These are phyloP conservation scores for Diplolepis rosae DNA, from an alignment of 2,888 invertebrate genomes.

Conservation along the genomic window DNA sequence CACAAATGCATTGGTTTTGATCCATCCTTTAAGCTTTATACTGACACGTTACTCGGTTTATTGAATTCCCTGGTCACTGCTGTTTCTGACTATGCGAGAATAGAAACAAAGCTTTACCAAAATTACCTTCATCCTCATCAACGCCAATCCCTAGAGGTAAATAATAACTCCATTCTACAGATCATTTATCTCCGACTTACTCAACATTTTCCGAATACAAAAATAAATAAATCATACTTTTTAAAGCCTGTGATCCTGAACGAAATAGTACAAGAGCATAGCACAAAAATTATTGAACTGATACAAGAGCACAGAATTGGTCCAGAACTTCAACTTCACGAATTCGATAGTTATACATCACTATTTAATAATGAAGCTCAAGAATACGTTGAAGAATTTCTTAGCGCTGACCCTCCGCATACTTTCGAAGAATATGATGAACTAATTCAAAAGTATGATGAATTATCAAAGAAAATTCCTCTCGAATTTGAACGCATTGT, in stretches of 20 bases:
- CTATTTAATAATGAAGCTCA: slow-evolving; percentile 82
- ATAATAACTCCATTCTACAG: slow-evolving; percentile 50
- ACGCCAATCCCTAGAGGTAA: slow-evolving; percentile 45
- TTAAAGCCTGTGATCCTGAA: slow-evolving; percentile 86
- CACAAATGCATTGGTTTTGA: slow-evolving; percentile 81
- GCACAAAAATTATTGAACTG: slow-evolving; percentile 78
- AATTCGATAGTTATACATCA: slow-evolving; percentile 87
- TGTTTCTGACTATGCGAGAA: slow-evolving; percentile 82
- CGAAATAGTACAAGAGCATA: slow-evolving; percentile 80
- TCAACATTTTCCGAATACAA: not conserved
- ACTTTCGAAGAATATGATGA: slow-evolving; percentile 80
- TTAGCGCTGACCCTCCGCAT: slow-evolving; percentile 77
- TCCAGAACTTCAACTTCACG: slow-evolving; percentile 81
- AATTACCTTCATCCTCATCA: slow-evolving; percentile 74
- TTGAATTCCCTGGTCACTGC: slow-evolving; percentile 85
- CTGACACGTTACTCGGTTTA: slow-evolving; percentile 80
- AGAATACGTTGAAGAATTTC: slow-evolving; percentile 77
- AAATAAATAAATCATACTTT: not conserved
- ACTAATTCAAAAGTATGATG: slow-evolving; percentile 79
- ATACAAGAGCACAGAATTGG: slow-evolving; percentile 84
- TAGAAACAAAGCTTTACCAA: slow-evolving; percentile 85
- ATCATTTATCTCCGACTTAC: no score
- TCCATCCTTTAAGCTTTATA: slow-evolving; percentile 85
- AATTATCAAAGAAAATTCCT: slow-evolving; percentile 79
- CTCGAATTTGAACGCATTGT: slow-evolving; percentile 78